A percentile compares a stretch with the other conserved stretches of the same genome.
Conservation (phyloP, 1,140 invertebrate genomes). For the Atopsyche davidsoni region DNA sequence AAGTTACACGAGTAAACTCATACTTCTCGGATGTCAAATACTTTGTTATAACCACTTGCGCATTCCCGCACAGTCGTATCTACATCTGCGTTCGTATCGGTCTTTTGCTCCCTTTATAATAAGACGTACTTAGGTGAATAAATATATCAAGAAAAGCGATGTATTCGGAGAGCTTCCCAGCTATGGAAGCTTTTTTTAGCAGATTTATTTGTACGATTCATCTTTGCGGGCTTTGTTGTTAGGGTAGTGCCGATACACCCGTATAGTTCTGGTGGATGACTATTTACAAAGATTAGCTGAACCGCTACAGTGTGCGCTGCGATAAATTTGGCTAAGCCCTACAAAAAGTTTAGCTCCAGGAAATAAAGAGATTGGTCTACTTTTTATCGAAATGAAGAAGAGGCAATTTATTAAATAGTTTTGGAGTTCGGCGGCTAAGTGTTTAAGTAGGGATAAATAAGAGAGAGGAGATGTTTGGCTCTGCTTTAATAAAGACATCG, state of each 20-base stretch:
- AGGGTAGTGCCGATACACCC: slow-evolving; percentile 25
- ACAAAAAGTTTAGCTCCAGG: slow-evolving; percentile 7
- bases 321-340: slow-evolving; percentile 28
- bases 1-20: too few species aligned
- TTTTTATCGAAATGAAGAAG: slow-evolving; percentile 25
- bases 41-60: too few species aligned
- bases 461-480: too few species aligned
- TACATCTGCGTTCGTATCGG: slow-evolving; percentile 9
- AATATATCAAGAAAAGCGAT: slow-evolving; percentile 15
- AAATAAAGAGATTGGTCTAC: slow-evolving; percentile 13
- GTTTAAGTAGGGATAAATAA: slow-evolving; percentile 22
- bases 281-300: slow-evolving; percentile 27
- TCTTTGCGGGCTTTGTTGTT: slow-evolving; percentile 26
- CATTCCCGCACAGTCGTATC: too few species aligned
- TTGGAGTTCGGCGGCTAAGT: slow-evolving; percentile 17
- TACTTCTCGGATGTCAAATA: too few species aligned
- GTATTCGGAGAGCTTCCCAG: slow-evolving; percentile 12
- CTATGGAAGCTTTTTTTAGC: slow-evolving; percentile 24
- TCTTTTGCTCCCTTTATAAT: slow-evolving; percentile 9
- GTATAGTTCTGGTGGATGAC: slow-evolving; percentile 24
- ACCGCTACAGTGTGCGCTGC: slow-evolving; percentile 25
- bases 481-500: too few species aligned
- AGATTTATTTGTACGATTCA: slow-evolving; percentile 30
- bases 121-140: slow-evolving; percentile 7
- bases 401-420: slow-evolving; percentile 24